phyloP scores from a whole-genome alignment of 2,797 vertebrate species.

The Iguana delicatissima region DNA sequence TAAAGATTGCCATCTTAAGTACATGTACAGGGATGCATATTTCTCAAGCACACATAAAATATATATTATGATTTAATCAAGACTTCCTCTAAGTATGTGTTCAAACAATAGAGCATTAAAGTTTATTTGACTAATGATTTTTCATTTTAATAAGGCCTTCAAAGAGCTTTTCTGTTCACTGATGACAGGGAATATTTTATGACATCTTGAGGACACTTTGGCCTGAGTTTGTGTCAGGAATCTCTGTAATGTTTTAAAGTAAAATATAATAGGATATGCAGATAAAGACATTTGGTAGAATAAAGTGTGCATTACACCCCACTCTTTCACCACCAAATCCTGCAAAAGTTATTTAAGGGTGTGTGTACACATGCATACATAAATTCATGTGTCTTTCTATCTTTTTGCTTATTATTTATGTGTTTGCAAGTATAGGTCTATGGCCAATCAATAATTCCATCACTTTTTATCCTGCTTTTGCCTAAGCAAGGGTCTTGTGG shows the following conservation, averaged over 20 bases:
- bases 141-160: conserved; percentile 37
- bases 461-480: too few species aligned
- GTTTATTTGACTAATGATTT: conserved; percentile 31
- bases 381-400: too few species aligned
- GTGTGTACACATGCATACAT: not conserved
- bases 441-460: too few species aligned
- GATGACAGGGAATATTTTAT: conserved; percentile 24
- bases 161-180: conserved; percentile 24
- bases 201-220: conserved; percentile 28
- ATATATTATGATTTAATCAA: conserved; percentile 38
- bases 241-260: conserved; percentile 13
- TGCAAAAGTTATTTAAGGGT: not conserved
- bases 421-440: not conserved
- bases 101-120: conserved; percentile 26
- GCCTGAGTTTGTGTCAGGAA: conserved; percentile 1
- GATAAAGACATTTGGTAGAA: not conserved
- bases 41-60: conserved; percentile 22
- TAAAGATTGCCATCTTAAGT: conserved; percentile 11
- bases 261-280: conserved; percentile 7
- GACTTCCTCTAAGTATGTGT: conserved; percentile 13
- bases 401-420: not conserved
- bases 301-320: not conserved
- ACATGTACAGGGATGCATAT: conserved; percentile 3
- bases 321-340: fast-evolving
- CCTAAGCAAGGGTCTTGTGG: too few species aligned